Base-by-base conservation (phyloP, 2,113 vertebrate genomes). In the Oncorhynchus gorbuscha region DNA sequence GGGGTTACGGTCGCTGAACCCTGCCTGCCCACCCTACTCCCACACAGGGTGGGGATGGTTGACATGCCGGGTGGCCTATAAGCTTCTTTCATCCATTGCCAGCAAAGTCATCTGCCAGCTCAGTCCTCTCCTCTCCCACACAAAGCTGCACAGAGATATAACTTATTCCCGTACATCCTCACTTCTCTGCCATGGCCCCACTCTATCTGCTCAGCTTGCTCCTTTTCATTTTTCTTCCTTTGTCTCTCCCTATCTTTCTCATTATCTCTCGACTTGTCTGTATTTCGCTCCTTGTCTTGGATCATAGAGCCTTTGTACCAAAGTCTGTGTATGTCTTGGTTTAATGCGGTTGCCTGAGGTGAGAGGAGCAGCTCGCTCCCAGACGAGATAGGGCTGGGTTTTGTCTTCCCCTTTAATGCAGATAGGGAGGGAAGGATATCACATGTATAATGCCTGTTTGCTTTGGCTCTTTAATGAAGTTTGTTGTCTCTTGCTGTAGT, bases 51-150 rank as follows among this genome's bases (percentile, higher is more conserved):
- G 28, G 76, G 71, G 80, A 85, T 69, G 82, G 86, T 83, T 89
- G 87, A 91, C 86, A 90, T 82, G 81, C 87, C 73, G 83, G 81
- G 85, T 80, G 86, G 84, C 78, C 89, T 79, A 73, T 88, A 90
- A 89, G 86, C 85, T 82, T 85, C 89, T 89, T 89, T 90, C 87
- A 88, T 89, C 87, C 88, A 82, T 82, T 83, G 89, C 87, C 87
- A 88, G 88, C 85, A 85, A 78, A 88, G 84, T 90, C 90, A 84
- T 90, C 86, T 88, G 88, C 73, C 84, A 85, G 90, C 89, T 90
- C 89, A 87, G 84, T 87, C 78, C 86, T 88, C 83, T 55, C 30
- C 85, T 88, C 84, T 55, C 30, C 78, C 87, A 86, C 88, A 92
- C 90, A 88, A 90, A 89, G 88, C 88, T 89, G 82, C 76, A 71